A percentile compares a stretch with the other conserved stretches of the same genome.
These are phyloP conservation scores for Calliphora vicina DNA, from an alignment of 1,140 invertebrate species.

Conservation along the genomic window DNA sequence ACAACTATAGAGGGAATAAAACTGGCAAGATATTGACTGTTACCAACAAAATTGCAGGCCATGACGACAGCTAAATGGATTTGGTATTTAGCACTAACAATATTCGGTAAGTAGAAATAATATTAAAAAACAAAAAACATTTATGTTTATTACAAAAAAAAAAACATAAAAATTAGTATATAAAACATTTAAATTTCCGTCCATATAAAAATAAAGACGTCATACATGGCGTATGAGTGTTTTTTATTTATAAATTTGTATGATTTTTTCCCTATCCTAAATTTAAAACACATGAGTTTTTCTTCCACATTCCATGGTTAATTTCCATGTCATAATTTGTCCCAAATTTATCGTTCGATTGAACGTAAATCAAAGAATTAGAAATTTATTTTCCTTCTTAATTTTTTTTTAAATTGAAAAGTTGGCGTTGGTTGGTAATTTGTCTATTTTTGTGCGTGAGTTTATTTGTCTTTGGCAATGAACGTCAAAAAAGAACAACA, in stretches of 20 bases:
- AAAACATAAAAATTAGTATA: constrained; percentile 36
- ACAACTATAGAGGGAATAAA: background rate
- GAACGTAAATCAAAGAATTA: background rate
- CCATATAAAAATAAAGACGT: constrained; percentile 37
- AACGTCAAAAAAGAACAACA: background rate
- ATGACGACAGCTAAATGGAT: constrained; percentile 62
- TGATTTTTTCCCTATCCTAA: background rate
- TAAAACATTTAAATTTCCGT: no score
- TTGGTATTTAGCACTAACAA: constrained; percentile 50
- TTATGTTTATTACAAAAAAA: background rate
- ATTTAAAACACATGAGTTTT: background rate
- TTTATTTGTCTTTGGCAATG: background rate
- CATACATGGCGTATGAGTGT: constrained; percentile 9
- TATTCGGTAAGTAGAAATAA: constrained; percentile 48
- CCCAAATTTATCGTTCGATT: background rate
- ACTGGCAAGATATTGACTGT: background rate
- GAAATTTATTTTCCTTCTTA: background rate
- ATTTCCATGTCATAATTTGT: background rate
- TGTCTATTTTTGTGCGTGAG: background rate
- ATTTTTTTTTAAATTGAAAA: background rate
- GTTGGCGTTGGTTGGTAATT: background rate
- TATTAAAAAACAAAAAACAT: constrained; percentile 2
- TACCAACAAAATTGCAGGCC: constrained; percentile 42
- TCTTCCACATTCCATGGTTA: background rate
- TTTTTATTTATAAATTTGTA: background rate